Percentiles rank a stretch among this genome's conserved stretches.
Evolutionary conservation across 2,797 vertebrate genomes (phyloP).

Genomic region (Rhinella marina): DNA sequence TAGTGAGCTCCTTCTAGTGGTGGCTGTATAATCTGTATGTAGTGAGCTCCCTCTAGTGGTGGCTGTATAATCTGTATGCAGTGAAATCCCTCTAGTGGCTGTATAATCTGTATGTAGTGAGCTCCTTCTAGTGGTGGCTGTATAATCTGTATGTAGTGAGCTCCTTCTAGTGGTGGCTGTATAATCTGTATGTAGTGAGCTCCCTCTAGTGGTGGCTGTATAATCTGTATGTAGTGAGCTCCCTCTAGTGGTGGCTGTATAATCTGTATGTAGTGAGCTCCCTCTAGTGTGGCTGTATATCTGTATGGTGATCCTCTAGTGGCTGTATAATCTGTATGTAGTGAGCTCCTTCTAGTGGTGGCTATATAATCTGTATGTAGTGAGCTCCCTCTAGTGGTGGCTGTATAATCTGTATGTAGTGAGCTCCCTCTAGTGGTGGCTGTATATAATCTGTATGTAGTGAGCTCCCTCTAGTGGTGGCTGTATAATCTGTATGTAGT

Average conservation of each 20-base stretch:
- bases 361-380: background rate
- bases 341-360: background rate
- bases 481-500: too few species aligned
- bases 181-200: background rate
- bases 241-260: background rate
- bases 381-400: too few species aligned
- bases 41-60: background rate
- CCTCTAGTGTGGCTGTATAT: too few species aligned
- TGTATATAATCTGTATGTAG: too few species aligned
- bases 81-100: too few species aligned
- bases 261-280: background rate
- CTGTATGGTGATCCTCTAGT: background rate
- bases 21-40: background rate
- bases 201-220: background rate
- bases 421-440: too few species aligned
- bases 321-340: background rate
- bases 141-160: too few species aligned
- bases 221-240: background rate
- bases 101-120: too few species aligned
- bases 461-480: too few species aligned
- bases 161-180: background rate
- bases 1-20: background rate
- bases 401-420: too few species aligned
- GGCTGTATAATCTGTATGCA: too few species aligned
- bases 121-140: too few species aligned